Evolutionary conservation across 2,888 invertebrate genomes (phyloP).

Genomic region (Cantharis rustica): DNA sequence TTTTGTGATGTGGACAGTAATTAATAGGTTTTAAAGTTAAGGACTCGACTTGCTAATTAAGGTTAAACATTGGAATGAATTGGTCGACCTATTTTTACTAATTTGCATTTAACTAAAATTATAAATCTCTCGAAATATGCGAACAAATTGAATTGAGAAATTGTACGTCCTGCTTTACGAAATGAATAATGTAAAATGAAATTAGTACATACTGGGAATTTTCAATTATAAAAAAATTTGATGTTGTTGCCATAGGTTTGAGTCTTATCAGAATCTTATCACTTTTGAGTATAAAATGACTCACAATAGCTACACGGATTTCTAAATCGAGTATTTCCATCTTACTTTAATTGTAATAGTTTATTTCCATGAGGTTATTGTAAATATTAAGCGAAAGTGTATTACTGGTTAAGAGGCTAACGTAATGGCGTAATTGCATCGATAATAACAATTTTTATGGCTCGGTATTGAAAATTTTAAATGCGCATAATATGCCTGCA

Average conservation of each 20-base stretch:
- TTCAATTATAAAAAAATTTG: constrained; percentile 9
- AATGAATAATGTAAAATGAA: neutral
- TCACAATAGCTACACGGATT: constrained; percentile 24
- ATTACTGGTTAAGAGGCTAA: neutral
- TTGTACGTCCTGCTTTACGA: neutral
- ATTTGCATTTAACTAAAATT: neutral
- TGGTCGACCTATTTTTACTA: neutral
- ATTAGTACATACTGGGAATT: neutral
- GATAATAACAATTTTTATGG: neutral
- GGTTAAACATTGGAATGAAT: neutral
- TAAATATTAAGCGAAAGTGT: neutral
- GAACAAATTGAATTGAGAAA: neutral
- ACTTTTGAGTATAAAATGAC: constrained; percentile 19
- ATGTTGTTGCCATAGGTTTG: constrained; percentile 7
- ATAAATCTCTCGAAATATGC: neutral
- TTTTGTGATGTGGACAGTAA: neutral
- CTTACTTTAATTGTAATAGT: neutral
- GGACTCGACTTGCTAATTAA: neutral
- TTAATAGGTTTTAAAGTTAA: neutral
- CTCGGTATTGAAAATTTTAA: neutral
- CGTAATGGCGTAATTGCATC: neutral
- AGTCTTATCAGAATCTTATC: constrained; percentile 13
- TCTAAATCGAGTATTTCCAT: constrained; percentile 5
- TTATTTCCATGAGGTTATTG: neutral
- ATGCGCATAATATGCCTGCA: neutral